These are phyloP conservation scores for Pantherophis vulpinus DNA, from an alignment of 2,797 vertebrate species.

Conservation along the genomic window DNA sequence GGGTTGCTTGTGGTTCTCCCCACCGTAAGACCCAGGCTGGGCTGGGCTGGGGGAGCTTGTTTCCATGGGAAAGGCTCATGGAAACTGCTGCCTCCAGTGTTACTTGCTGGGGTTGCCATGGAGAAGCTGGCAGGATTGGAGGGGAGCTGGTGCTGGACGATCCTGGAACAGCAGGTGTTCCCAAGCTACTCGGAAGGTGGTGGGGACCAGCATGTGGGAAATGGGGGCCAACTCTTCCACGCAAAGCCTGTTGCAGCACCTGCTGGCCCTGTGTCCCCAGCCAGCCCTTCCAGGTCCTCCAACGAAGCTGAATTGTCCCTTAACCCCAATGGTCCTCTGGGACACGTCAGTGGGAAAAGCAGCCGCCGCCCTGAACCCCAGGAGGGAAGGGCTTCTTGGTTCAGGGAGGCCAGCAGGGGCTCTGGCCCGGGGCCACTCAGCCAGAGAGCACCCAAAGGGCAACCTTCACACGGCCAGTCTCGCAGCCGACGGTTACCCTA, in stretches of 20 bases:
- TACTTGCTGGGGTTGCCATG: slow-evolving; percentile 15
- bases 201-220: background rate
- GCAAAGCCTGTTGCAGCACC: background rate
- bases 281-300: background rate
- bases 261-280: background rate
- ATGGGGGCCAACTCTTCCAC: background rate
- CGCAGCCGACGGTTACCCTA: background rate
- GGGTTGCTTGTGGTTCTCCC: background rate
- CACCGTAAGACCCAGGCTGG: background rate
- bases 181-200: background rate
- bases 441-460: background rate
- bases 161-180: background rate
- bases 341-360: no score
- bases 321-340: background rate
- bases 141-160: background rate
- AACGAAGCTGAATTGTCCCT: background rate
- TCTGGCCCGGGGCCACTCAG: background rate
- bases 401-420: background rate
- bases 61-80: slow-evolving; percentile 1
- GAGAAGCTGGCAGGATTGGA: slow-evolving; percentile 7
- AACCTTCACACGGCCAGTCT: background rate
- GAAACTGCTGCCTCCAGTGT: background rate
- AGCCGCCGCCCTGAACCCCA: background rate
- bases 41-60: background rate
- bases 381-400: background rate